Percentiles rank a stretch among this genome's conserved stretches.
phyloP scores from a whole-genome alignment of 53 echinoderm and acorn worm species.

The Paelopatides confundens region DNA sequence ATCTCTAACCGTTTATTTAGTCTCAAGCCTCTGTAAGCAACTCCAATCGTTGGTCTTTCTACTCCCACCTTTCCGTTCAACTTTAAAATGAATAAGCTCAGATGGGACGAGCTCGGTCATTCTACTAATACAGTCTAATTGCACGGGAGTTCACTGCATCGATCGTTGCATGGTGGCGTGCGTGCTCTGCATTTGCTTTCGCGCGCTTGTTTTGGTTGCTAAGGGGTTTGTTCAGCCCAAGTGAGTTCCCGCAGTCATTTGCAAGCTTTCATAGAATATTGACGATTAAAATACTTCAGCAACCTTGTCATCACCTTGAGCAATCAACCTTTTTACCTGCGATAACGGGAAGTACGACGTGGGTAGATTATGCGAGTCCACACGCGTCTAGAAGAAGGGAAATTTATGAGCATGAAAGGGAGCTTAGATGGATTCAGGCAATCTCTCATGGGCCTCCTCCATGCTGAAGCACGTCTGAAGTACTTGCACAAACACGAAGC shows the following conservation, averaged over 20 bases:
- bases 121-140: slow-evolving; percentile 43
- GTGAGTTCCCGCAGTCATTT: slow-evolving; percentile 36
- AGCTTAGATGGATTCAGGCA: slow-evolving; percentile 9
- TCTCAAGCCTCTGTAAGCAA: slow-evolving; percentile 41
- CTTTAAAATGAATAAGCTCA: background rate
- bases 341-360: background rate
- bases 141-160: slow-evolving; percentile 10
- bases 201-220: slow-evolving; percentile 45
- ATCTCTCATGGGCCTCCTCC: slow-evolving; percentile 38
- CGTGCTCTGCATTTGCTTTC: slow-evolving; percentile 31
- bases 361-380: slow-evolving; percentile 29
- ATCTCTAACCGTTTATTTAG: slow-evolving; percentile 30
- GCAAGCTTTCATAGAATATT: slow-evolving; percentile 29
- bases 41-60: background rate
- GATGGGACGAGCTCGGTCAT: slow-evolving; percentile 6
- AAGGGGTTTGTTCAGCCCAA: slow-evolving; percentile 7
- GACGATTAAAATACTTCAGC: slow-evolving; percentile 20
- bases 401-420: slow-evolving; percentile 20
- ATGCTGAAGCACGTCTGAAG: slow-evolving; percentile 49
- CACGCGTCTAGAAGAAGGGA: slow-evolving; percentile 32
- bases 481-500: slow-evolving; percentile 49
- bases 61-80: background rate
- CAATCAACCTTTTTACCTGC: slow-evolving; percentile 35
- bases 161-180: slow-evolving; percentile 41
- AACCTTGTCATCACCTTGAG: slow-evolving; percentile 44